These are phyloP conservation scores for Lasioglossum calceatum DNA, from an alignment of 2,888 invertebrate species.

Conservation along the genomic window DNA sequence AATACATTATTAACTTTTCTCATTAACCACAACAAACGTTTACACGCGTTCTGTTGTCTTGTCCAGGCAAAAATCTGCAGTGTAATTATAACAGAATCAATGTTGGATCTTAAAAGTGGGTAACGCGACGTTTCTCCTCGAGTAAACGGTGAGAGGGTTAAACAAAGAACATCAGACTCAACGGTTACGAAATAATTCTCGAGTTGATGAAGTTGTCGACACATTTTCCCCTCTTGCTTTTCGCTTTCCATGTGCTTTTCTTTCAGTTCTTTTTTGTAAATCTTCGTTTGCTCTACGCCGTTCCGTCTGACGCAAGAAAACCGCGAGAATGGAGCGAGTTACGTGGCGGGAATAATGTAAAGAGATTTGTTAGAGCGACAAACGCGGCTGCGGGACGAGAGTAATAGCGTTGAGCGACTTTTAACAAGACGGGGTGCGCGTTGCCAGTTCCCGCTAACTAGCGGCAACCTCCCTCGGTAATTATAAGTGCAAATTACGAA, in stretches of 20 bases:
- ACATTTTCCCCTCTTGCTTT: not conserved
- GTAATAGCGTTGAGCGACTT: constrained; percentile 37
- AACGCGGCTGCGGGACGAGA: constrained; percentile 27
- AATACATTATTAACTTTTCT: no score
- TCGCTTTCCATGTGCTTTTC: not conserved
- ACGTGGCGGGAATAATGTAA: constrained; percentile 21
- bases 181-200: not conserved
- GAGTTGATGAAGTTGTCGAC: not conserved
- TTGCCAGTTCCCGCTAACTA: constrained; percentile 31
- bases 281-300: not conserved
- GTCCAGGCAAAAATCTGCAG: no score
- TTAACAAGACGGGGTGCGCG: constrained; percentile 33
- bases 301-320: not conserved
- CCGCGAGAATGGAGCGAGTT: constrained; percentile 14
- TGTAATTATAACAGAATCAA: not conserved
- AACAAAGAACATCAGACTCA: not conserved
- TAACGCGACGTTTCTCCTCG: not conserved
- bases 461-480: constrained; percentile 29
- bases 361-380: constrained; percentile 32
- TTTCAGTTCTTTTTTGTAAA: not conserved
- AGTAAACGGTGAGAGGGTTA: not conserved
- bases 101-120: not conserved
- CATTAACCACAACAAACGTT: no score
- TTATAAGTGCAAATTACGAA: constrained; percentile 50
- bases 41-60: no score